phyloP scores from a whole-genome alignment of 2,797 vertebrate genomes.

The Sphenopsis melanotis region DNA sequence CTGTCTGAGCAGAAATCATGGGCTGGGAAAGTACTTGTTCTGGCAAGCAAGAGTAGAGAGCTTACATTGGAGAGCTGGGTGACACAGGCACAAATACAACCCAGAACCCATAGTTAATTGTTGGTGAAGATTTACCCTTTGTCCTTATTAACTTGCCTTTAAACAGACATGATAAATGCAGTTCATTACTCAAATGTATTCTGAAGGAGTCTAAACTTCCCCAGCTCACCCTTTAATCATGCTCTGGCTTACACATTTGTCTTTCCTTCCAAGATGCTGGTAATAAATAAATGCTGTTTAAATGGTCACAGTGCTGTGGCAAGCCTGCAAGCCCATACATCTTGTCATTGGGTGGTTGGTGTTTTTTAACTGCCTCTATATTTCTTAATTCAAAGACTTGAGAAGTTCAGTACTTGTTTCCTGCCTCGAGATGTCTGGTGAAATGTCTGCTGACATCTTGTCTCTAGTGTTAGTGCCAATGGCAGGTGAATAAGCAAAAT shows the following conservation, averaged over 20 bases:
- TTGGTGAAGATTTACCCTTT: slow-evolving; percentile 1
- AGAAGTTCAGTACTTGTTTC: neutral
- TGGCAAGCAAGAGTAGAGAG: neutral
- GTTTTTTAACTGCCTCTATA: neutral
- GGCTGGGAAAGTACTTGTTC: neutral
- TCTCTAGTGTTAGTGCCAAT: neutral
- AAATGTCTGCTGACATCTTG: neutral
- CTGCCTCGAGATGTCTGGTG: neutral
- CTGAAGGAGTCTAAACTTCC: neutral
- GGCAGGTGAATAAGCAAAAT: neutral
- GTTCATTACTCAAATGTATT: slow-evolving; percentile 15
- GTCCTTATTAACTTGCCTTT: slow-evolving; percentile 19
- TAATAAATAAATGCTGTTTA: slow-evolving; percentile 9
- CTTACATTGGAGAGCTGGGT: neutral
- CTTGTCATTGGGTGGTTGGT: neutral
- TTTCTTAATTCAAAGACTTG: neutral
- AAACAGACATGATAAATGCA: neutral
- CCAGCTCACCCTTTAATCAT: slow-evolving; percentile 27
- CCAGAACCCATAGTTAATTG: neutral
- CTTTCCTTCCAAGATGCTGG: neutral
- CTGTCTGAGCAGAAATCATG: neutral
- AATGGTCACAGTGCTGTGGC: neutral
- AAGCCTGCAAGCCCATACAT: neutral
- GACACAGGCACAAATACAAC: neutral
- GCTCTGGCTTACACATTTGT: neutral